phyloP scores from a whole-genome alignment of 2,797 vertebrate species.

The Neosalanx taihuensis region DNA sequence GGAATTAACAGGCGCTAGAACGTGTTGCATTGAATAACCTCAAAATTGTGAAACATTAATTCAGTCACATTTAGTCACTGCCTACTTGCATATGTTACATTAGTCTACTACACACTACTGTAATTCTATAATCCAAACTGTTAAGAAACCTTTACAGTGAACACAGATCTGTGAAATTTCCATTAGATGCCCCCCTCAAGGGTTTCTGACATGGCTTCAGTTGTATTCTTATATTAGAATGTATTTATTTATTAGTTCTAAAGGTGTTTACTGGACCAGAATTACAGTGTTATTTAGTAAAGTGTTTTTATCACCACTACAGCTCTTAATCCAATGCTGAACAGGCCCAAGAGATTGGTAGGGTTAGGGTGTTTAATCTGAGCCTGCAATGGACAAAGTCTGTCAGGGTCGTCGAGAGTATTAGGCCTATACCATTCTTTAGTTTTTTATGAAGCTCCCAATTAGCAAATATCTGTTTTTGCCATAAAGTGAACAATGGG shows the following conservation, averaged over 20 bases:
- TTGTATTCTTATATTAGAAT: no score
- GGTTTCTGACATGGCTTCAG: no score
- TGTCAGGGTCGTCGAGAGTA: background rate
- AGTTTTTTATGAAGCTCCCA: background rate
- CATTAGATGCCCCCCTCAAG: no score
- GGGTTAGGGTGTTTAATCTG: slow-evolving; percentile 7
- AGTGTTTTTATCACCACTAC: background rate
- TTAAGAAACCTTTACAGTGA: no score
- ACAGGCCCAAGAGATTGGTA: background rate
- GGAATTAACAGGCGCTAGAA: no score
- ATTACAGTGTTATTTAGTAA: background rate
- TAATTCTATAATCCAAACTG: no score
- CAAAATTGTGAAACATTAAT: no score
- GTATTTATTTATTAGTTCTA: background rate
- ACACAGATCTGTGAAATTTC: no score
- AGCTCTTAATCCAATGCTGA: background rate
- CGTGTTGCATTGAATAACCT: no score
- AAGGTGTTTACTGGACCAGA: background rate
- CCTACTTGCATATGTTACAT: no score
- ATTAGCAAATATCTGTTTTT: background rate
- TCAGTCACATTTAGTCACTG: no score
- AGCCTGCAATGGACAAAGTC: background rate
- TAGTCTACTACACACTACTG: no score
- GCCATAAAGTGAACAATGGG: background rate
- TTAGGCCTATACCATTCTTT: background rate